Conservation (phyloP, 2,113 vertebrate species). For the Orcinus orca region DNA sequence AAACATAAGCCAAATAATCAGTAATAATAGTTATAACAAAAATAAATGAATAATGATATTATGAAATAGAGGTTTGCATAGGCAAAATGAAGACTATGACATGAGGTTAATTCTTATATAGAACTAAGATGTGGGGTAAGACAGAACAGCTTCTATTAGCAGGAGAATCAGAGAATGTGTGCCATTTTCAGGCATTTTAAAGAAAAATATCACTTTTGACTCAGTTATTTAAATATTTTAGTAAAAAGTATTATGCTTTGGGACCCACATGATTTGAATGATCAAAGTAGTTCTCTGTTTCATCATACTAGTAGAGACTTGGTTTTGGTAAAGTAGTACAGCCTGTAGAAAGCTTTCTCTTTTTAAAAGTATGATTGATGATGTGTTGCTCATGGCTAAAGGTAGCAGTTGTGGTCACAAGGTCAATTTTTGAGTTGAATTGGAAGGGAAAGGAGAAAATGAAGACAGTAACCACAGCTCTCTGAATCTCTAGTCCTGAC, state of each 20-base stretch:
- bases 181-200: neutral
- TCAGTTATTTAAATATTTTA: neutral
- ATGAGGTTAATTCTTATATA: neutral
- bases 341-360: neutral
- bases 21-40: neutral
- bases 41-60: neutral
- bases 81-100: neutral
- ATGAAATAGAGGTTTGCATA: neutral
- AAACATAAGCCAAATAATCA: slow-evolving; percentile 1
- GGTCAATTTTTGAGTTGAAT: neutral
- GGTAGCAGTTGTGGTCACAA: neutral
- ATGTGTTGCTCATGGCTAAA: neutral
- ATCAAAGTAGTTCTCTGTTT: neutral
- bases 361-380: neutral
- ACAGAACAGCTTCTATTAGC: neutral
- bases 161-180: neutral
- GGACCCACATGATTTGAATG: neutral
- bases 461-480: neutral
- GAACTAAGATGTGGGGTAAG: neutral
- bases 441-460: slow-evolving; percentile 17
- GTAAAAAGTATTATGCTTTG: neutral
- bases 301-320: neutral
- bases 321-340: neutral
- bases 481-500: neutral
- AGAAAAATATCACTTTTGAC: neutral